Percentiles rank a stretch among this genome's conserved stretches.
Evolutionary conservation across 1,140 invertebrate species (phyloP).

Genomic region (Bombus superbus): DNA sequence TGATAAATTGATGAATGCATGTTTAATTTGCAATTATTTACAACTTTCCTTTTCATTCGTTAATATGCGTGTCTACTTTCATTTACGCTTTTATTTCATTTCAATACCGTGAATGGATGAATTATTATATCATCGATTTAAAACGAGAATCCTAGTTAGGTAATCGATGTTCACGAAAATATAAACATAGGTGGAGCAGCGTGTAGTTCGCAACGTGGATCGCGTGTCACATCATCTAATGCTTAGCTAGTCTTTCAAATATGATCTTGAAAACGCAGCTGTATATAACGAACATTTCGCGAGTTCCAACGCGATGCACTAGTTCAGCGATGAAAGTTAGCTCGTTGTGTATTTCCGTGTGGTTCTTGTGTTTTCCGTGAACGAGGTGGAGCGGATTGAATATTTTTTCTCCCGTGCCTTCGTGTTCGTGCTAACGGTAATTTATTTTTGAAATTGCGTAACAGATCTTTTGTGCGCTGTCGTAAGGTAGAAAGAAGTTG

Average conservation of each 20-base stretch:
- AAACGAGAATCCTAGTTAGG: not conserved
- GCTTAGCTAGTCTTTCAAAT: not conserved
- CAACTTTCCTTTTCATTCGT: not conserved
- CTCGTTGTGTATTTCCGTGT: not conserved
- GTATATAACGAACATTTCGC: not conserved
- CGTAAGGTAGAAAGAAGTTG: not conserved
- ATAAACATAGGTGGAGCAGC: constrained; percentile 2
- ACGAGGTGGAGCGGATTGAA: not conserved
- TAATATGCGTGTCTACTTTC: not conserved
- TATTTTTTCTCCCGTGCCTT: not conserved
- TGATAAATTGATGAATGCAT: too few species aligned
- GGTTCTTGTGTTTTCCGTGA: not conserved
- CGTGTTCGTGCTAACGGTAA: not conserved
- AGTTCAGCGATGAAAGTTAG: not conserved
- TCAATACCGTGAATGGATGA: not conserved
- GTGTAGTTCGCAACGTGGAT: not conserved
- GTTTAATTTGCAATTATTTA: not conserved
- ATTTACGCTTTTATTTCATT: not conserved
- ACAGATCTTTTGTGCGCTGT: not conserved
- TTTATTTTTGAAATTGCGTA: constrained; percentile 26
- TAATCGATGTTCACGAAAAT: not conserved
- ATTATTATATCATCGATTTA: not conserved
- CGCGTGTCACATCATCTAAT: not conserved
- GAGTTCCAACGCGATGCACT: not conserved
- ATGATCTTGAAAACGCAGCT: not conserved